Conservation (phyloP, 2,113 vertebrate genomes). For the Pomatorhinus ruficollis region DNA sequence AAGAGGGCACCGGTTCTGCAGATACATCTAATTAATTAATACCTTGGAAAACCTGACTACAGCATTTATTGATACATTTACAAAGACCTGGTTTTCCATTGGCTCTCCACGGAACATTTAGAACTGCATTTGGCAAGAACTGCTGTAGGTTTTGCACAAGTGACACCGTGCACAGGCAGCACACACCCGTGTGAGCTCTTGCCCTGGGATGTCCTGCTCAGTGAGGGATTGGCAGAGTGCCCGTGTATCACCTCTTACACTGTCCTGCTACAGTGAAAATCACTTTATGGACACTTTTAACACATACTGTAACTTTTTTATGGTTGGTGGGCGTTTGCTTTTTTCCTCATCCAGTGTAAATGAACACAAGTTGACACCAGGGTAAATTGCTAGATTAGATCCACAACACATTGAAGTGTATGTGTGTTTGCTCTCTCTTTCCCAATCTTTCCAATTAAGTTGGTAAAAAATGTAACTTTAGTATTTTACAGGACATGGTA, state of each 20-base stretch:
- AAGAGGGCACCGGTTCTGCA: slow-evolving; percentile 11
- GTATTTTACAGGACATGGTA: slow-evolving; percentile 79
- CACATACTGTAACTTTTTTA: slow-evolving; percentile 57
- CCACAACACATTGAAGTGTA: slow-evolving; percentile 59
- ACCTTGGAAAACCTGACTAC: slow-evolving; percentile 60
- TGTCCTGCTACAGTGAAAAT: slow-evolving; percentile 55
- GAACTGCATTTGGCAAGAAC: slow-evolving; percentile 34
- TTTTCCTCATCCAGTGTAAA: slow-evolving; percentile 33
- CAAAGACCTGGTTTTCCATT: slow-evolving; percentile 23
- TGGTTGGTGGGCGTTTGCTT: slow-evolving; percentile 41
- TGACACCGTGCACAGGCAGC: slow-evolving; percentile 29
- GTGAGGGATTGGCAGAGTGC: slow-evolving; percentile 5
- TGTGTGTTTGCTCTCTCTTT: slow-evolving; percentile 63
- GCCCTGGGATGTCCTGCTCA: background rate
- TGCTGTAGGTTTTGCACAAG: slow-evolving; percentile 5
- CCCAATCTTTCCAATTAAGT: slow-evolving; percentile 73
- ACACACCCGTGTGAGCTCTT: background rate
- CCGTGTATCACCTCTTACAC: background rate
- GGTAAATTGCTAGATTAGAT: slow-evolving; percentile 66
- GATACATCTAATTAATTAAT: slow-evolving; percentile 11
- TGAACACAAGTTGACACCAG: slow-evolving; percentile 61
- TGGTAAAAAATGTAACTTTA: slow-evolving; percentile 78
- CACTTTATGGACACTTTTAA: slow-evolving; percentile 46
- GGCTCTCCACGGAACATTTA: slow-evolving; percentile 44
- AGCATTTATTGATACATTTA: slow-evolving; percentile 70